Percentiles rank a stretch among this genome's conserved stretches.
Evolutionary conservation across 2,113 vertebrate species (phyloP).

Genomic region (Dolichotis patagonum): DNA sequence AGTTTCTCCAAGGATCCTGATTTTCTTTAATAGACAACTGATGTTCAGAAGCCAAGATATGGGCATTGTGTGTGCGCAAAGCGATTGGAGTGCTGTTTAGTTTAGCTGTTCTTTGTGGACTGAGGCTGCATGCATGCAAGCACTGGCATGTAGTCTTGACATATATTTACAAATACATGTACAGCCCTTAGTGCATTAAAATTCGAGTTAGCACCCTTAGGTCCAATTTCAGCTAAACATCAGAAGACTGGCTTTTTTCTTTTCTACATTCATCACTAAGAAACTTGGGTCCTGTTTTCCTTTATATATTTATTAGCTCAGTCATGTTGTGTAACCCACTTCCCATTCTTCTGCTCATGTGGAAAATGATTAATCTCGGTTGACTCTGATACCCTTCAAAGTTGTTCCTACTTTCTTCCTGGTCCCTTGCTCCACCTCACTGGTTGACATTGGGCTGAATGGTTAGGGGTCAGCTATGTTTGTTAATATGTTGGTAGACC

Average conservation of each 20-base stretch:
- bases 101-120: background rate
- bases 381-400: rapidly evolving
- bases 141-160: background rate
- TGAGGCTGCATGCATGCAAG: rapidly evolving
- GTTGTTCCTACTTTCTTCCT: background rate
- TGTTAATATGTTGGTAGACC: background rate
- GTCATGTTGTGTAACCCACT: background rate
- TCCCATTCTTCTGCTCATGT: background rate
- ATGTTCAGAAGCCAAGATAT: background rate
- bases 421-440: background rate
- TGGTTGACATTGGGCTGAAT: background rate
- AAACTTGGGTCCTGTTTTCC: background rate
- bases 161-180: background rate
- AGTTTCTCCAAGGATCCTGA: background rate
- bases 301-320: background rate
- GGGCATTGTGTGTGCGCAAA: too few species aligned
- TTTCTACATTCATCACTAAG: background rate
- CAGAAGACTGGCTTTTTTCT: background rate
- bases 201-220: background rate
- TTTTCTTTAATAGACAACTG: background rate
- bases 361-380: background rate
- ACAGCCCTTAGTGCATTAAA: background rate
- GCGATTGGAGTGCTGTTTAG: background rate
- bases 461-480: background rate
- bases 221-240: background rate